Conservation (phyloP, 2,888 invertebrate species). For the Agrochola lota region DNA sequence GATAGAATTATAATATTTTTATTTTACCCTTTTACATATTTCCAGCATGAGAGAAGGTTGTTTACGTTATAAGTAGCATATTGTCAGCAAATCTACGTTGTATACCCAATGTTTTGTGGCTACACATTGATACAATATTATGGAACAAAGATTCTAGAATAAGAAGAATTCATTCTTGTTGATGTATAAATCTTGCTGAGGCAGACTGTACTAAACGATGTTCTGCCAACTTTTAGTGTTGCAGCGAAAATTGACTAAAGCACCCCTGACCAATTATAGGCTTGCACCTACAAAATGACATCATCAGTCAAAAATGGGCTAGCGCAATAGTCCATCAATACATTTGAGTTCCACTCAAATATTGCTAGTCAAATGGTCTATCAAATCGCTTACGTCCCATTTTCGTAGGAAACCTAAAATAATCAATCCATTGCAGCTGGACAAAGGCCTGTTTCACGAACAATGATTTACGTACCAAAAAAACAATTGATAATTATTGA, state of each 20-base stretch:
- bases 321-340: background rate
- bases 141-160: no score
- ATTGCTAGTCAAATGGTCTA: background rate
- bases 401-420: background rate
- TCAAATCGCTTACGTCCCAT: background rate
- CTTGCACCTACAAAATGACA: background rate
- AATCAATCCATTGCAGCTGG: background rate
- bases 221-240: background rate
- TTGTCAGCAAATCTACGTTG: background rate
- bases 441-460: background rate
- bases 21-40: background rate
- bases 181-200: background rate
- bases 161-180: no score
- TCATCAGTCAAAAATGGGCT: background rate
- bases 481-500: background rate
- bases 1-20: no score
- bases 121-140: no score
- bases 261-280: background rate
- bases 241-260: background rate
- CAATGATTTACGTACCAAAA: background rate
- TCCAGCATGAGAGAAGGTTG: background rate
- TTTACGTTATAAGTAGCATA: no score
- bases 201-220: background rate
- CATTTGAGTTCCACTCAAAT: constrained; percentile 7
- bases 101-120: no score